These are phyloP conservation scores for Mellilla xanthometata DNA, from an alignment of 2,888 invertebrate genomes.

Conservation along the genomic window DNA sequence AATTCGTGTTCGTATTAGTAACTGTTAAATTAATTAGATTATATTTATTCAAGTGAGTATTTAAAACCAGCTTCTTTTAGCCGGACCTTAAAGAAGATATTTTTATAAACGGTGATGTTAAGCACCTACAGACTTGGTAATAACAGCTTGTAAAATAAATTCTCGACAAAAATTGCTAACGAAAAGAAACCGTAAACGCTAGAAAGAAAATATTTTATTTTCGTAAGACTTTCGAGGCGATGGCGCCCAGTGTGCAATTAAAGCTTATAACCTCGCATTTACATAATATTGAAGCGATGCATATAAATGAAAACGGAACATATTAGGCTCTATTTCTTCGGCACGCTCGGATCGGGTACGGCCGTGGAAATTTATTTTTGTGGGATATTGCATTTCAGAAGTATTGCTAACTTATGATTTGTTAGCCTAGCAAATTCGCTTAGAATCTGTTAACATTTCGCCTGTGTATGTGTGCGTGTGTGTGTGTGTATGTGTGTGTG, in stretches of 20 bases:
- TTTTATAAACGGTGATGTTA: slow-evolving; percentile 8
- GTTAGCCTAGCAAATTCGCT: too few species aligned
- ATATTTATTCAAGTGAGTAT: too few species aligned
- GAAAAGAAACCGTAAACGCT: slow-evolving; percentile 45
- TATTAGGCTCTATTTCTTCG: slow-evolving; percentile 38
- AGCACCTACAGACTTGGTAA: slow-evolving; percentile 18
- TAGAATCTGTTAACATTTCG: too few species aligned
- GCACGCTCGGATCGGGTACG: slow-evolving; percentile 39
- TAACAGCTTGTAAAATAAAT: slow-evolving; percentile 31
- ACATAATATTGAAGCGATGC: slow-evolving; percentile 57
- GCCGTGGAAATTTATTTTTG: slow-evolving; percentile 29
- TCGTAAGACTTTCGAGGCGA: slow-evolving; percentile 36
- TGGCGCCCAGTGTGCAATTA: slow-evolving; percentile 53
- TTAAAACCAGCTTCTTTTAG: too few species aligned
- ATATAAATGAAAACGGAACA: slow-evolving; percentile 45
- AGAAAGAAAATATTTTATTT: slow-evolving; percentile 49
- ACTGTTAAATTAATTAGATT: too few species aligned
- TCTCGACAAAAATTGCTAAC: slow-evolving; percentile 29
- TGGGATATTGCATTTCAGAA: background rate
- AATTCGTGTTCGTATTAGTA: too few species aligned
- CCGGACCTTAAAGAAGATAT: too few species aligned
- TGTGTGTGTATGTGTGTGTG: too few species aligned
- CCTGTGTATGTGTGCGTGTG: too few species aligned
- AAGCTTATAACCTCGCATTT: slow-evolving; percentile 62
- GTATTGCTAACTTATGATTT: too few species aligned